These are phyloP conservation scores for Trematomus bernacchii DNA, from an alignment of 2,797 vertebrate genomes.

Conservation along the genomic window DNA sequence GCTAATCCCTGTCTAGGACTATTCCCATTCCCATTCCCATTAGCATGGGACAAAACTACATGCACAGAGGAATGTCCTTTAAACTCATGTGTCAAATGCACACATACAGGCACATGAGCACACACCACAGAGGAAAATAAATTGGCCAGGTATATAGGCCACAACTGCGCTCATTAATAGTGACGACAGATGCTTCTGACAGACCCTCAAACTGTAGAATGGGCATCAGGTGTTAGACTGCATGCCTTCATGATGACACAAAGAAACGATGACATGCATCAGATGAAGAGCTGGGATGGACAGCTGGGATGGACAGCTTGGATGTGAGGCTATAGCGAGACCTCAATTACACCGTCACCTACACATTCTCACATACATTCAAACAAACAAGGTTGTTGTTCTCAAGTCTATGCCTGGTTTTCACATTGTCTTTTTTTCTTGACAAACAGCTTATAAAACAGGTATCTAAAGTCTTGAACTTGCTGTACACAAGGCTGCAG, in stretches of 20 bases:
- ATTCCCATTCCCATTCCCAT: constrained; percentile 76
- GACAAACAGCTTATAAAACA: not conserved
- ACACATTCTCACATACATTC: not conserved
- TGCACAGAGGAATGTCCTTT: constrained; percentile 9
- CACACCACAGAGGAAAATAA: constrained; percentile 27
- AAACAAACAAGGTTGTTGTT: too few relatives aligned
- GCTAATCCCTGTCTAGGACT: constrained; percentile 62
- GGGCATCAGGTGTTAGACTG: constrained; percentile 62
- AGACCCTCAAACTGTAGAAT: constrained; percentile 18
- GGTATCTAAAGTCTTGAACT: not conserved
- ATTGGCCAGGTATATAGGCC: constrained; percentile 29
- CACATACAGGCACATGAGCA: constrained; percentile 8
- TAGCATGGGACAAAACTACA: constrained; percentile 42
- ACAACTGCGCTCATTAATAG: constrained; percentile 39
- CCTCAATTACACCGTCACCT: constrained; percentile 26
- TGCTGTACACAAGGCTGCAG: not conserved
- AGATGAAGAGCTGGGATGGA: constrained; percentile 34
- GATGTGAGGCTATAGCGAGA: constrained; percentile 13
- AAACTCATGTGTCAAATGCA: constrained; percentile 26
- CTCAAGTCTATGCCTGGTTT: not conserved
- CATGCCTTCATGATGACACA: constrained; percentile 36
- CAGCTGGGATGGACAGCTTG: constrained; percentile 43
- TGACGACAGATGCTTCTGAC: constrained; percentile 47
- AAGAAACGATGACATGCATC: constrained; percentile 32
- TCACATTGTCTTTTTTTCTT: constrained; percentile 1